Percentiles rank a stretch among this genome's conserved stretches.
Evolutionary conservation across 1,140 invertebrate genomes (phyloP).

Genomic region (Cecropterus lyciades): DNA sequence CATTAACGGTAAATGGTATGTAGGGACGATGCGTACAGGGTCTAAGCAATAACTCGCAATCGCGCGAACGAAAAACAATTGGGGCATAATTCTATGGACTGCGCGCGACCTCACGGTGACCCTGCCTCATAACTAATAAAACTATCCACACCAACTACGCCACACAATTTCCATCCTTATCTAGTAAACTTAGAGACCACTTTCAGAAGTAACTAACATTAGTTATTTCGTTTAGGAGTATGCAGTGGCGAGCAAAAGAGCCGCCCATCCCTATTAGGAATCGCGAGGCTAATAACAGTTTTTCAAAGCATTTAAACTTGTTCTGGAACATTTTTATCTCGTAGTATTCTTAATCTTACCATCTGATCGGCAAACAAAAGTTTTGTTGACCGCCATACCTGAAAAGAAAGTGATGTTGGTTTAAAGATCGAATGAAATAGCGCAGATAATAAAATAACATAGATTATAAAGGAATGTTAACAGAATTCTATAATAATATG

Average conservation of each 20-base stretch:
- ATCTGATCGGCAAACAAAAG: slow-evolving; percentile 9
- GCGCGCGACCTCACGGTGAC: slow-evolving; percentile 27
- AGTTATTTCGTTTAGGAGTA: slow-evolving; percentile 42
- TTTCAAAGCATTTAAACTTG: slow-evolving; percentile 48
- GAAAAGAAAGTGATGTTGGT: slow-evolving; percentile 18
- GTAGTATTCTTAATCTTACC: slow-evolving; percentile 28
- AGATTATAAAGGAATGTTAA: neutral
- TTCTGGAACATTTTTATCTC: slow-evolving; percentile 26
- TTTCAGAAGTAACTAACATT: slow-evolving; percentile 24
- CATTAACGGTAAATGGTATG: neutral
- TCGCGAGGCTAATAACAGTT: slow-evolving; percentile 54
- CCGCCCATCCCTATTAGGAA: slow-evolving; percentile 57
- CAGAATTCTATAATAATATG: neutral
- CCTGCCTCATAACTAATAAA: slow-evolving; percentile 24
- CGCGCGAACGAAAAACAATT: slow-evolving; percentile 60
- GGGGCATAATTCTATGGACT: slow-evolving; percentile 60
- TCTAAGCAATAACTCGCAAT: slow-evolving; percentile 36
- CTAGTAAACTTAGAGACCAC: neutral
- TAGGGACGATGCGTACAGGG: slow-evolving; percentile 9
- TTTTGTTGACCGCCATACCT: slow-evolving; percentile 33
- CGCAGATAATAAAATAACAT: neutral
- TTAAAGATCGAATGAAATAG: slow-evolving; percentile 1
- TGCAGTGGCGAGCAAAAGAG: slow-evolving; percentile 36
- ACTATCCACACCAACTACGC: slow-evolving; percentile 11
- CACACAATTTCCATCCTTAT: slow-evolving; percentile 3